These are phyloP conservation scores for Acholoe squamosa DNA, from an alignment of 2,888 invertebrate species.

Conservation along the genomic window DNA sequence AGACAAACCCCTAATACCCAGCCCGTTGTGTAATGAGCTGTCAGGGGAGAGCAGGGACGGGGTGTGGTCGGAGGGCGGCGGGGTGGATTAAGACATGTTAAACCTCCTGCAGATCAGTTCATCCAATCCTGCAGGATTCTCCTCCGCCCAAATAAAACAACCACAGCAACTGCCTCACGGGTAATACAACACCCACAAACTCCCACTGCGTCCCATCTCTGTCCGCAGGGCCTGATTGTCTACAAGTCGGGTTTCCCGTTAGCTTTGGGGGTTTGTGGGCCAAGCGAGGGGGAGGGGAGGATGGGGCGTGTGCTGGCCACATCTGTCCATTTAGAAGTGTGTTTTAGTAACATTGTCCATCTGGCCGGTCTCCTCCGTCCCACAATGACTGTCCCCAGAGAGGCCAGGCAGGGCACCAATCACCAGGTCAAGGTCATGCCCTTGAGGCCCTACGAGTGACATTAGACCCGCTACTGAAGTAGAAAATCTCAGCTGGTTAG, in stretches of 20 bases:
- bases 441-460: background rate
- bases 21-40: background rate
- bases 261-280: no score
- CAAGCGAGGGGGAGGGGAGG: background rate
- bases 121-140: no score
- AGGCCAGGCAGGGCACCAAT: background rate
- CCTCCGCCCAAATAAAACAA: no score
- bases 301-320: background rate
- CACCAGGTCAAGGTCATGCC: slow-evolving; percentile 2
- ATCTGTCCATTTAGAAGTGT: slow-evolving; percentile 6
- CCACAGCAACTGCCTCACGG: no score
- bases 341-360: background rate
- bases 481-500: no score
- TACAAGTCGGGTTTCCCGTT: no score
- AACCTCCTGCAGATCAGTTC: no score
- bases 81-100: background rate
- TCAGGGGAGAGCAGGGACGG: background rate
- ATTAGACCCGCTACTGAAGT: background rate
- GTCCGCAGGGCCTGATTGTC: no score
- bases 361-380: background rate
- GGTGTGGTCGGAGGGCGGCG: background rate
- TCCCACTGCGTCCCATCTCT: no score
- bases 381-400: background rate
- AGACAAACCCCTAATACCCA: background rate
- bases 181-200: no score